Evolutionary conservation across 1,140 invertebrate species (phyloP).

Genomic region (Rhagoletis zephyria): DNA sequence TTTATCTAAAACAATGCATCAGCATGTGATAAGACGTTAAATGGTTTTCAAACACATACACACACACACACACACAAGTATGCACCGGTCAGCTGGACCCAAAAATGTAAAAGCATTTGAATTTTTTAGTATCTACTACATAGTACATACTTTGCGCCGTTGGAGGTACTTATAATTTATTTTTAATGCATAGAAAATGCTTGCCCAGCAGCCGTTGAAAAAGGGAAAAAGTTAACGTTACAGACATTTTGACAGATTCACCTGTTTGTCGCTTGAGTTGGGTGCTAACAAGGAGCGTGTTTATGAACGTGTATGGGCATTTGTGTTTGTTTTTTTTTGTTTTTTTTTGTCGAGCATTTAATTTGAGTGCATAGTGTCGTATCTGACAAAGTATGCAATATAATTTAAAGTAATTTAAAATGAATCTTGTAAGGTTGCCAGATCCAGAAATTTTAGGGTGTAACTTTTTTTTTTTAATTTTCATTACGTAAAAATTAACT

Average conservation of each 20-base stretch:
- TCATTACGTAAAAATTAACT: too few relatives aligned
- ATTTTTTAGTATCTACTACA: background rate
- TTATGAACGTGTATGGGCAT: background rate
- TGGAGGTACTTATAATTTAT: background rate
- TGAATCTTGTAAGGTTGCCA: background rate
- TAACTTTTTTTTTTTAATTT: too few relatives aligned
- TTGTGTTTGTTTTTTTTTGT: background rate
- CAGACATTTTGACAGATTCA: background rate
- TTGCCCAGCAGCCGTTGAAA: background rate
- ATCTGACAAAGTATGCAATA: background rate
- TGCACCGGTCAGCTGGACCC: background rate
- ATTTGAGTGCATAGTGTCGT: slow-evolving; percentile 14
- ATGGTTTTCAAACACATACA: background rate
- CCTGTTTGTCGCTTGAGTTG: slow-evolving; percentile 10
- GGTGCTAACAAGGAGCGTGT: background rate
- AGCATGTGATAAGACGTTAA: slow-evolving; percentile 34
- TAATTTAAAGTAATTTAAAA: background rate
- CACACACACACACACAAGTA: background rate
- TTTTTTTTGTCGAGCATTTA: slow-evolving; percentile 32
- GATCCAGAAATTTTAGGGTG: too few relatives aligned
- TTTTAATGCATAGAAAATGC: background rate
- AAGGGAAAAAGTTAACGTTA: background rate
- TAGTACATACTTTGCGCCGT: background rate
- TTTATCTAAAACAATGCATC: slow-evolving; percentile 34
- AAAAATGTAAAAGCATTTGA: background rate